phyloP scores from a whole-genome alignment of 2,797 vertebrate species.

The Coluber constrictor region DNA sequence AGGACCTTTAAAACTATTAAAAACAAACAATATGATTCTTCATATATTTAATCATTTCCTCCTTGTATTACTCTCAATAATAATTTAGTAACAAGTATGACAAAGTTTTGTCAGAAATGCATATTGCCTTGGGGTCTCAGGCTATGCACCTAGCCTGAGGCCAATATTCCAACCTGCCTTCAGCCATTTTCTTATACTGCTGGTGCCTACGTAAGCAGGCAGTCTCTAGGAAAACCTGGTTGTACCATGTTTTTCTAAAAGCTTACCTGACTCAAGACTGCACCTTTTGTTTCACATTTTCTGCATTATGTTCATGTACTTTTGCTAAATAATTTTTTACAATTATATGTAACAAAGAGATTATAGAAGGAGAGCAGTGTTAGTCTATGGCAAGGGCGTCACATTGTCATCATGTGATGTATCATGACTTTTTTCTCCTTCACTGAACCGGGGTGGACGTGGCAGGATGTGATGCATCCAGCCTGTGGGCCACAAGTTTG shows the following conservation, averaged over 20 bases:
- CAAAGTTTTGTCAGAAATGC: background rate
- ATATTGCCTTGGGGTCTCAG: background rate
- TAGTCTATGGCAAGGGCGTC: background rate
- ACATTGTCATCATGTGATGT: no score
- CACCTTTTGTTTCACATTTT: background rate
- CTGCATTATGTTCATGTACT: no score
- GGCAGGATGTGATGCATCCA: no score
- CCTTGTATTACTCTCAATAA: background rate
- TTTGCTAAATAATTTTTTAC: background rate
- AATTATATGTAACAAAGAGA: background rate
- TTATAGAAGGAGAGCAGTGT: background rate
- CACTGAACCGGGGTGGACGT: fast-evolving
- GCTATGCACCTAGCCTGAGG: background rate
- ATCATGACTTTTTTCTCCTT: no score
- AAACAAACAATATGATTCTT: background rate
- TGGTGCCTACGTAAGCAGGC: background rate
- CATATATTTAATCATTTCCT: background rate
- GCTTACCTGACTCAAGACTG: background rate
- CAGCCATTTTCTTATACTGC: background rate
- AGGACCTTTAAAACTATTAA: background rate
- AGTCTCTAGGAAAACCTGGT: background rate
- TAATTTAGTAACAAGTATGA: background rate
- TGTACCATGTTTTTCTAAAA: background rate
- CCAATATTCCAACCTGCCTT: background rate
- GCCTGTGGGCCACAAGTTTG: no score